phyloP scores from a whole-genome alignment of 2,113 vertebrate species.

The Strigops habroptila region DNA sequence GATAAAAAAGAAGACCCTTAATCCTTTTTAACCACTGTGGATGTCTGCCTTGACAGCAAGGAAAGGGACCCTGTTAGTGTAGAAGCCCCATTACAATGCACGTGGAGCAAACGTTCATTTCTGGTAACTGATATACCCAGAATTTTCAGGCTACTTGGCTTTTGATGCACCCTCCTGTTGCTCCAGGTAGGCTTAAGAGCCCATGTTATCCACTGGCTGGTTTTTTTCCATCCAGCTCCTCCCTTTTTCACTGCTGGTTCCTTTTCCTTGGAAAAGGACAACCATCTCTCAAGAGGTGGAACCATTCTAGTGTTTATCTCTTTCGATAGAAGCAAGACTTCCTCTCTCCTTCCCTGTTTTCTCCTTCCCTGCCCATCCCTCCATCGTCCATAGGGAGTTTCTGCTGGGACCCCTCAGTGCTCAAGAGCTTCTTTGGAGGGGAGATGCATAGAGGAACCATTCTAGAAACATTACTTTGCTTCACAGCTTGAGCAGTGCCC shows the following conservation, averaged over 20 bases:
- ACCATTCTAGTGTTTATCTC: not conserved
- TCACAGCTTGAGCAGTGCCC: not conserved
- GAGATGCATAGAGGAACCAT: rapidly evolving
- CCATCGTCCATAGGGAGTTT: rapidly evolving
- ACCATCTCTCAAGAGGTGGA: not conserved
- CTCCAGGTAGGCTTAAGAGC: not conserved
- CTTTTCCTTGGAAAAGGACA: not conserved
- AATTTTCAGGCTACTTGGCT: not conserved
- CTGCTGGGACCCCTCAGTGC: not conserved
- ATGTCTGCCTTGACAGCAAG: not conserved
- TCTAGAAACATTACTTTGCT: not conserved
- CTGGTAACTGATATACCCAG: not conserved
- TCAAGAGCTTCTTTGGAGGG: not conserved
- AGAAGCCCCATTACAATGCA: rapidly evolving
- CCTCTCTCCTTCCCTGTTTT: not conserved
- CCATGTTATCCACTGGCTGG: not conserved
- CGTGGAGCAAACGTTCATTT: rapidly evolving
- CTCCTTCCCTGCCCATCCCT: not conserved
- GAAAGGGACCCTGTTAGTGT: not conserved
- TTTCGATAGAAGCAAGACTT: not conserved
- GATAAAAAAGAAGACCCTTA: not conserved
- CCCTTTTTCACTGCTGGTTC: not conserved
- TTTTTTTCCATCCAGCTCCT: not conserved
- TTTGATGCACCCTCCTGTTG: not conserved
- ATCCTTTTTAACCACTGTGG: not conserved